These are phyloP conservation scores for Trissolcus japonicus DNA, from an alignment of 2,888 invertebrate species.

Conservation along the genomic window DNA sequence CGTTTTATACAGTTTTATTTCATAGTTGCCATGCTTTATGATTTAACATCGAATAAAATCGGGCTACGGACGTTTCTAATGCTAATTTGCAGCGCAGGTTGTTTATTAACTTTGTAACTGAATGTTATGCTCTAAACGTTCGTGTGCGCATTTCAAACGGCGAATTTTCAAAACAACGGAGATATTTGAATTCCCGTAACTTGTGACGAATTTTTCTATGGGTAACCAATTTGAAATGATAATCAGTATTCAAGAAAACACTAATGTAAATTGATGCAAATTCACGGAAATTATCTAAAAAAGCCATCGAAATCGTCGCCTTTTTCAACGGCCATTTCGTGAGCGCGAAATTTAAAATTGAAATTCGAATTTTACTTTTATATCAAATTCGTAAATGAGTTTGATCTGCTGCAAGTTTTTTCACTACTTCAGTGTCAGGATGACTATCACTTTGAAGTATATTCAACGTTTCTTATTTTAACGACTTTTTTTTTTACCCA, in stretches of 20 bases:
- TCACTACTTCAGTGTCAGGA: no score
- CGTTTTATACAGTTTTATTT: constrained; percentile 24
- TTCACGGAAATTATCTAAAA: constrained; percentile 8
- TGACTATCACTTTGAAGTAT: no score
- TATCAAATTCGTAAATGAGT: background rate
- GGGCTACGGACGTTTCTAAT: constrained; percentile 25
- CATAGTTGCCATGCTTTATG: constrained; percentile 40
- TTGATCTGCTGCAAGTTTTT: no score
- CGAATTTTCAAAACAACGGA: constrained; percentile 8
- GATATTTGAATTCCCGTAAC: constrained; percentile 24
- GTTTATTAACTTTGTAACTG: constrained; percentile 28
- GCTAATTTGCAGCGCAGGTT: constrained; percentile 23
- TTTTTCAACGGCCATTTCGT: constrained; percentile 7
- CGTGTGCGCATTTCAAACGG: constrained; percentile 4
- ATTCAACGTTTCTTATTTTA: no score
- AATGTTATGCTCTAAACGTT: constrained; percentile 22
- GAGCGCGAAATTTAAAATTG: constrained; percentile 20
- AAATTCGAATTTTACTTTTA: constrained; percentile 4
- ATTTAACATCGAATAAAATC: constrained; percentile 43
- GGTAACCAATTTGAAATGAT: constrained; percentile 8
- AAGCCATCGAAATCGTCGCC: background rate
- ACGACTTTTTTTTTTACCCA: no score
- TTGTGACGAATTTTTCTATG: constrained; percentile 4
- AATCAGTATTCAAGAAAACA: constrained; percentile 4
- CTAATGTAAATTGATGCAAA: constrained; percentile 25